These are phyloP conservation scores for Papio anubis DNA, from an alignment of 2,113 vertebrate species.

Conservation along the genomic window DNA sequence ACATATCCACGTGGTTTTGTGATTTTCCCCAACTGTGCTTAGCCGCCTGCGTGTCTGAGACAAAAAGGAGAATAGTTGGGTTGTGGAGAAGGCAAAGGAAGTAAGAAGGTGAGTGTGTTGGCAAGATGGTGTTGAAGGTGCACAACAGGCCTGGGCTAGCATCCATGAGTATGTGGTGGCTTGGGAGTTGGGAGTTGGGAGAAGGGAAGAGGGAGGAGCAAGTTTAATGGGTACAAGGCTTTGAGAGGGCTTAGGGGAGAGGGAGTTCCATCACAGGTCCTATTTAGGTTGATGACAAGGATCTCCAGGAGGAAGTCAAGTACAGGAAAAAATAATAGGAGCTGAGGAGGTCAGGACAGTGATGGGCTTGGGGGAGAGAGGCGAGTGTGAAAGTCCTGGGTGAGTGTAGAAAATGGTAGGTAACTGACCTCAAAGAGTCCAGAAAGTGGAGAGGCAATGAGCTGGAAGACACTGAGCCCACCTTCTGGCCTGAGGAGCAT, in stretches of 20 bases:
- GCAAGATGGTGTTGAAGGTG: not conserved
- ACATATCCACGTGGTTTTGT: constrained; percentile 49
- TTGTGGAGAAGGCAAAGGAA: not conserved
- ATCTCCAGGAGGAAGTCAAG: not conserved
- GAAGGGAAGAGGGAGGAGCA: not conserved
- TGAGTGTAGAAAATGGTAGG: not conserved
- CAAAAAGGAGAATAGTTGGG: not conserved
- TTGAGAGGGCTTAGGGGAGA: not conserved
- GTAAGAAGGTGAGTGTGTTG: not conserved
- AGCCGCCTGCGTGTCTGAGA: constrained; percentile 46
- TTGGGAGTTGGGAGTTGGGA: not conserved
- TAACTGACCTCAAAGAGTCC: not conserved
- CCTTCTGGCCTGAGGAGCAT: not conserved
- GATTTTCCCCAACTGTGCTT: constrained; percentile 54
- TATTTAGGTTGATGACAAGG: not conserved
- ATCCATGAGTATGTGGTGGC: not conserved
- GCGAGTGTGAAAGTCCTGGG: not conserved
- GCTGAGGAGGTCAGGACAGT: not conserved
- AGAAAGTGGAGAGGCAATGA: not conserved
- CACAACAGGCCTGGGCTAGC: not conserved
- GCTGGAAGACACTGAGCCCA: not conserved
- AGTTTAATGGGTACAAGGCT: not conserved
- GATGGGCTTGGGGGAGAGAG: not conserved
- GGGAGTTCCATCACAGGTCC: not conserved
- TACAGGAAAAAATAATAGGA: not conserved